Percentiles rank a stretch among this genome's conserved stretches.
Evolutionary conservation across 2,888 invertebrate genomes (phyloP).

Genomic region (Bimastos eiseni): DNA sequence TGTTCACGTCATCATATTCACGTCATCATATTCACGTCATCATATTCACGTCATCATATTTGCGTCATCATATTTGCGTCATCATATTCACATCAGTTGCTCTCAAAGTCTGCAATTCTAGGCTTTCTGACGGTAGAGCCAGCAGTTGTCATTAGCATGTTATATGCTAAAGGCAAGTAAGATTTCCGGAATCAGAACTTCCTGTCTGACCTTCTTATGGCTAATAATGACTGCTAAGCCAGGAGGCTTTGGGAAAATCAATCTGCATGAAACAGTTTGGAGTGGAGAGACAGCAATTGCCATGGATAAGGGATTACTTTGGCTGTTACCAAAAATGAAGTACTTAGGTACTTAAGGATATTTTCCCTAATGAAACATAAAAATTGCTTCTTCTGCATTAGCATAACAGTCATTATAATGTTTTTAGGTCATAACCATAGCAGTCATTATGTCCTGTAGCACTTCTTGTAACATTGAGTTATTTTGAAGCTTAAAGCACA

Average conservation of each 20-base stretch:
- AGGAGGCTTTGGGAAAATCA: not conserved
- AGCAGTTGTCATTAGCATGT: no score
- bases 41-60: no score
- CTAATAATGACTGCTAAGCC: not conserved
- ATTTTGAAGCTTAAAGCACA: no score
- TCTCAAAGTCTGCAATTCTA: not conserved
- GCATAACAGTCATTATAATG: no score
- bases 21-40: no score
- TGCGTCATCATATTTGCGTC: no score
- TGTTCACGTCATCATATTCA: no score
- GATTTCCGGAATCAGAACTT: not conserved
- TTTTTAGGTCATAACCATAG: no score
- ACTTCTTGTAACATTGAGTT: no score
- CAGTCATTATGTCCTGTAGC: no score
- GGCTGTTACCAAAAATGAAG: not conserved
- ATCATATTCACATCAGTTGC: no score
- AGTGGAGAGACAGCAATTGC: not conserved
- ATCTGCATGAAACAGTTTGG: not conserved
- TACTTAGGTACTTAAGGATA: not conserved
- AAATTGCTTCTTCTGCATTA: slow-evolving; percentile 7
- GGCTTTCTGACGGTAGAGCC: not conserved
- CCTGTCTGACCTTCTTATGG: not conserved
- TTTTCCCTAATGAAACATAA: slow-evolving; percentile 13
- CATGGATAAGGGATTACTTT: not conserved
- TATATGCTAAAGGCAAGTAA: not conserved